These are phyloP conservation scores for Silurus meridionalis DNA, from an alignment of 2,113 vertebrate species.

Conservation along the genomic window DNA sequence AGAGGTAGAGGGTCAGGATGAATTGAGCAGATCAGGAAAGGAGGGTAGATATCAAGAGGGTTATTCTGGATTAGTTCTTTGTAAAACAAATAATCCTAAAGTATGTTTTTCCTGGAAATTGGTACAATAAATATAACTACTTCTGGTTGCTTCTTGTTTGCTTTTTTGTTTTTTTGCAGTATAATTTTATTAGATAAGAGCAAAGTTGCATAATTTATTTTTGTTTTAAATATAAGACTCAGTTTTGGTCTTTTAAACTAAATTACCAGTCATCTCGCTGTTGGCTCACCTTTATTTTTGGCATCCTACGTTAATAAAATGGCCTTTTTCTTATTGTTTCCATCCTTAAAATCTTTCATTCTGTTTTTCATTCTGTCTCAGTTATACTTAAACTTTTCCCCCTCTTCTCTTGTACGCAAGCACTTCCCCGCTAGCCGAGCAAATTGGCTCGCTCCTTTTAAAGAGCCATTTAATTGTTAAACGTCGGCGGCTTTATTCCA, in stretches of 20 bases:
- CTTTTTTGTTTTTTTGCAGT: no score
- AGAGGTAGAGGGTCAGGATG: no score
- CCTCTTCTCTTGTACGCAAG: background rate
- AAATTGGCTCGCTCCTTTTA: constrained; percentile 41
- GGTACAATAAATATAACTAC: no score
- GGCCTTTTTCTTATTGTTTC: no score
- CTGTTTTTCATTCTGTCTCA: no score
- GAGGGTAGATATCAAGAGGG: no score
- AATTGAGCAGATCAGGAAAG: no score
- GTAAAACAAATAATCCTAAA: no score
- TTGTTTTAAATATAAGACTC: background rate
- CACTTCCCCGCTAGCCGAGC: constrained; percentile 37
- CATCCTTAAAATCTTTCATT: background rate
- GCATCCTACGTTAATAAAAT: background rate
- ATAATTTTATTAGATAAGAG: background rate
- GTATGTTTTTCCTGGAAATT: no score
- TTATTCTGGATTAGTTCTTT: no score
- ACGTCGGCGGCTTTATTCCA: constrained; percentile 42
- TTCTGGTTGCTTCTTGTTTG: no score
- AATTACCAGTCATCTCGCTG: background rate
- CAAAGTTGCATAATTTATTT: background rate
- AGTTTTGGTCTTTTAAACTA: background rate
- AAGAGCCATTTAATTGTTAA: constrained; percentile 52
- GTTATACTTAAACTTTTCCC: no score
- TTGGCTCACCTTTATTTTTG: background rate